Base-by-base conservation (phyloP, 1,140 invertebrate species). In the Drosophila asahinai region DNA sequence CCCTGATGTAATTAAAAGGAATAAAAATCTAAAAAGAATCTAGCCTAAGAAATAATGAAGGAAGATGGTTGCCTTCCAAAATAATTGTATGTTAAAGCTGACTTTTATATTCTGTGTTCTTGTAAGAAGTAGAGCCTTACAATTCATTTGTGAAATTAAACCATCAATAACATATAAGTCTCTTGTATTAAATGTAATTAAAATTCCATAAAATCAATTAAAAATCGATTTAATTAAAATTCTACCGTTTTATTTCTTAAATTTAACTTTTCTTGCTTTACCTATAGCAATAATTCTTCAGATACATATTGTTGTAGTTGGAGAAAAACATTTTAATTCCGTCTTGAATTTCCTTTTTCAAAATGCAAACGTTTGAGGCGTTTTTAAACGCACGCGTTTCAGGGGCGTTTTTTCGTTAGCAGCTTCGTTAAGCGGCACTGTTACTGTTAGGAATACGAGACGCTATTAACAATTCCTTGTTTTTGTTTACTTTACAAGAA, bases 221-320 rank as follows among this genome's bases (percentile, higher is more conserved):
- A n/a, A 30, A 43, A 33, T 15, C 1, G 27, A 48, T 42, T 48
- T 11, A 42, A 43, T 48, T 25, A 45, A 17, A 33, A 11, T n/a
- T 33, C 43, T 22, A 47, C 0, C 9, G 3, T 9, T 36, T 38
- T 19, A 14, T 22, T 40, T 36, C 6, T 6, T 42, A 9, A 22
- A 5, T 11, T 14, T 12, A 11, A 25, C 8, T n/a, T n/a, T 57
- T 0, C 36, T 36, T 25, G 5, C 38, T 65, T 89, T 90, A 92
- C 91, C 91, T 87, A 84, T 92, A 92, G 30, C 91, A 92, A 62
- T 92, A 92, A 67, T 90, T 92, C 54, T 92, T 92, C 52, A 92
- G 74, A 55, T 92, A 92, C 91, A 92, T 92, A 51, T 91, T 92
- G 74, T 92, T 92, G 57, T 91, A 92, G 59, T 92, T 92, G 3